Evolutionary conservation across 2,113 vertebrate species (phyloP).

Genomic region (Callocephalon fimbriatum): DNA sequence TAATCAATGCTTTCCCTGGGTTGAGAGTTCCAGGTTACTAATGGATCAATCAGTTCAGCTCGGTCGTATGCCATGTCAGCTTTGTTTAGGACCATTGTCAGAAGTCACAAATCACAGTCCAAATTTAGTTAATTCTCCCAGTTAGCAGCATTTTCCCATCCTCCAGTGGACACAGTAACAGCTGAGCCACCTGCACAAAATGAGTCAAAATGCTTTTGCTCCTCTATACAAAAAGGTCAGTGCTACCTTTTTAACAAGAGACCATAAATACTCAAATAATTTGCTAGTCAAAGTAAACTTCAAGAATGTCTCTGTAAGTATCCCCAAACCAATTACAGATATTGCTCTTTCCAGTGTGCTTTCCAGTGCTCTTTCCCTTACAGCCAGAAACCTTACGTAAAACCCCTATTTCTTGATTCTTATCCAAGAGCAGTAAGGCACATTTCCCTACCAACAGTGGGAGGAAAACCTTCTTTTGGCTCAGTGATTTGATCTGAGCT

Average conservation of each 20-base stretch:
- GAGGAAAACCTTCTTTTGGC: neutral
- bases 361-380: neutral
- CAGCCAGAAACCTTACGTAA: neutral
- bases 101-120: conserved; percentile 14
- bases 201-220: neutral
- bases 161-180: neutral
- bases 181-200: neutral
- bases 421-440: neutral
- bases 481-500: conserved; percentile 1
- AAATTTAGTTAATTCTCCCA: conserved; percentile 30
- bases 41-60: conserved; percentile 13
- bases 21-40: neutral
- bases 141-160: neutral
- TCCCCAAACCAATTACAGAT: neutral
- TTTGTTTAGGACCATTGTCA: conserved; percentile 11
- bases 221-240: neutral
- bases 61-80: neutral
- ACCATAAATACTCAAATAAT: neutral
- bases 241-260: neutral
- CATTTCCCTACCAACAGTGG: neutral
- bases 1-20: neutral
- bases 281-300: neutral
- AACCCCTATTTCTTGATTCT: neutral
- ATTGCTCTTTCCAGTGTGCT: neutral
- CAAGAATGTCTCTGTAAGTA: neutral